Conservation (phyloP, 2,888 invertebrate species). For the Germaria angustata region DNA sequence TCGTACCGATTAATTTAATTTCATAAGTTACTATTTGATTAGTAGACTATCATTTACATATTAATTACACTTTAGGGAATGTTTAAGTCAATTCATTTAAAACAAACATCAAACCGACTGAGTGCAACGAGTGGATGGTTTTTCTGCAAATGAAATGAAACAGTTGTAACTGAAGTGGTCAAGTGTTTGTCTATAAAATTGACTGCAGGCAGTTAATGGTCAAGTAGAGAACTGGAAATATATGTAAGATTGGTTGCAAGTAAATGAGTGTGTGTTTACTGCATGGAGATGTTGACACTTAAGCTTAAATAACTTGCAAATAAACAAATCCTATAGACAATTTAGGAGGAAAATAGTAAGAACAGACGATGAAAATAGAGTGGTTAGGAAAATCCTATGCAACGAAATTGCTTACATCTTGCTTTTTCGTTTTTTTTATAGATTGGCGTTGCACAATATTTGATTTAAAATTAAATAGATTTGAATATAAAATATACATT, state of each 20-base stretch:
- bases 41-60: conserved; percentile 67
- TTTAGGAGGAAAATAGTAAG: neutral
- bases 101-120: conserved; percentile 31
- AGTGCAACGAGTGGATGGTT: neutral
- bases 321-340: conserved; percentile 37
- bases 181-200: conserved; percentile 68
- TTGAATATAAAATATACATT: too few species aligned
- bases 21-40: conserved; percentile 55
- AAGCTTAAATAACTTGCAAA: conserved; percentile 66
- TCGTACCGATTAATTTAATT: conserved; percentile 20
- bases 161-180: conserved; percentile 53
- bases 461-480: neutral
- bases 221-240: conserved; percentile 50
- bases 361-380: neutral
- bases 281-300: conserved; percentile 66
- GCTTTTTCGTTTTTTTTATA: neutral
- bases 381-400: conserved; percentile 15
- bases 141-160: conserved; percentile 10
- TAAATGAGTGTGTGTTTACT: conserved; percentile 17
- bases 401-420: neutral
- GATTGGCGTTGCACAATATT: neutral
- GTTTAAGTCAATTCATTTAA: conserved; percentile 46
- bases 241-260: neutral
- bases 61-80: conserved; percentile 68
- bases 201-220: conserved; percentile 66